Percentiles rank a stretch among this genome's conserved stretches.
These are phyloP conservation scores for Lacanobia oleracea DNA, from an alignment of 2,888 invertebrate genomes.

Conservation along the genomic window DNA sequence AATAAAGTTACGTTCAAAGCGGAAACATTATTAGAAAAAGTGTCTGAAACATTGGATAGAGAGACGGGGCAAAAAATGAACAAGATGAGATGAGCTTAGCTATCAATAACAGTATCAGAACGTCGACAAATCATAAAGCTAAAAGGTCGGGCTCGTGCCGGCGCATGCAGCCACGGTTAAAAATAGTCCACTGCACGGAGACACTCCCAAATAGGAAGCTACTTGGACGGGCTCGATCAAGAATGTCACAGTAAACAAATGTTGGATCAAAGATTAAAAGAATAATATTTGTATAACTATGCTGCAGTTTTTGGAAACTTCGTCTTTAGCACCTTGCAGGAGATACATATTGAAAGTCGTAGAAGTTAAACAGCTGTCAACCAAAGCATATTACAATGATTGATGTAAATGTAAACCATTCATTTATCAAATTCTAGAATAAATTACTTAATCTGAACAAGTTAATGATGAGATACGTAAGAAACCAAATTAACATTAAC, in stretches of 20 bases:
- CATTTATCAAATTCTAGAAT: constrained; percentile 8
- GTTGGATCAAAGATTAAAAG: constrained; percentile 35
- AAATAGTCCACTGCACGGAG: constrained; percentile 83
- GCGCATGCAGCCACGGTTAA: constrained; percentile 80
- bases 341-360: constrained; percentile 3
- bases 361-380: not conserved
- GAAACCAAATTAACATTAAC: constrained; percentile 32
- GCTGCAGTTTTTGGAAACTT: not conserved
- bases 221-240: constrained; percentile 75
- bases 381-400: not conserved
- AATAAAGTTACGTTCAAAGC: constrained; percentile 56
- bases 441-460: constrained; percentile 23
- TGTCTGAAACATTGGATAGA: constrained; percentile 41
- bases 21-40: constrained; percentile 63
- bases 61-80: constrained; percentile 60
- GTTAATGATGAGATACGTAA: constrained; percentile 22
- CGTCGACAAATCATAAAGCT: constrained; percentile 82
- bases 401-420: constrained; percentile 11
- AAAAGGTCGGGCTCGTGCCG: constrained; percentile 84
- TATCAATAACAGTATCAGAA: constrained; percentile 78
- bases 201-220: constrained; percentile 86
- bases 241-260: constrained; percentile 64
- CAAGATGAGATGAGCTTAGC: constrained; percentile 65
- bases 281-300: constrained; percentile 11
- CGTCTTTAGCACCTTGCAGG: not conserved